Conservation (phyloP, 2,888 invertebrate genomes). For the Julus scandinavius region DNA sequence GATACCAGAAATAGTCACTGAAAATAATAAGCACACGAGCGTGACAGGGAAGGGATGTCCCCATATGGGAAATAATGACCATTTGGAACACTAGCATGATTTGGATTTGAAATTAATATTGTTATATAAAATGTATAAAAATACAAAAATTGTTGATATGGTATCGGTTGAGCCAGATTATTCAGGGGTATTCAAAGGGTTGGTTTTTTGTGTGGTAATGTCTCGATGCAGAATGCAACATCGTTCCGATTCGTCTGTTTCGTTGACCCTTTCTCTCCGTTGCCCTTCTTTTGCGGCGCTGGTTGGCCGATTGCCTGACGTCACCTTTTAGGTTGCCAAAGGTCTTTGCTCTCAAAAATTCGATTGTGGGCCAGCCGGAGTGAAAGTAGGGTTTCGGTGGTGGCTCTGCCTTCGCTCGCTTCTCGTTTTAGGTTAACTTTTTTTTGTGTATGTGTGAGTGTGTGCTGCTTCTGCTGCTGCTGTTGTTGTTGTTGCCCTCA, state of each 20-base stretch:
- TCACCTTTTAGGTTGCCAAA: slow-evolving; percentile 34
- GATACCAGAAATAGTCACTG: background rate
- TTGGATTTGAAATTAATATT: no score
- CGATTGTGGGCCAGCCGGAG: slow-evolving; percentile 42
- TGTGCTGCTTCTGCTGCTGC: background rate
- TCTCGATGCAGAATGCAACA: background rate
- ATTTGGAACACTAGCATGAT: no score
- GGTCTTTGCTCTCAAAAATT: slow-evolving; percentile 20
- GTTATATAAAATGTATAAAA: background rate
- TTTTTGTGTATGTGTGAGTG: background rate
- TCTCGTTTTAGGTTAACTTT: slow-evolving; percentile 42
- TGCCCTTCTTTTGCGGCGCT: slow-evolving; percentile 63
- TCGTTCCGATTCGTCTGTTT: slow-evolving; percentile 49
- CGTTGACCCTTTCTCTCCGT: slow-evolving; percentile 52
- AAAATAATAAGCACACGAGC: background rate
- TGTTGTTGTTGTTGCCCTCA: slow-evolving; percentile 51
- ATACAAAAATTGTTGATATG: background rate
- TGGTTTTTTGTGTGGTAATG: background rate
- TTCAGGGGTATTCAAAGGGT: background rate
- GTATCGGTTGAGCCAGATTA: background rate
- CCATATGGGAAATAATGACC: background rate
- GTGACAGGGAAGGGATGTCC: background rate
- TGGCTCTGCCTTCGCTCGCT: background rate
- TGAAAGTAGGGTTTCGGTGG: slow-evolving; percentile 12
- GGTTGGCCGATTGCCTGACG: slow-evolving; percentile 21